Evolutionary conservation across 2,888 invertebrate genomes (phyloP).

Genomic region (Aphodius sticticus): DNA sequence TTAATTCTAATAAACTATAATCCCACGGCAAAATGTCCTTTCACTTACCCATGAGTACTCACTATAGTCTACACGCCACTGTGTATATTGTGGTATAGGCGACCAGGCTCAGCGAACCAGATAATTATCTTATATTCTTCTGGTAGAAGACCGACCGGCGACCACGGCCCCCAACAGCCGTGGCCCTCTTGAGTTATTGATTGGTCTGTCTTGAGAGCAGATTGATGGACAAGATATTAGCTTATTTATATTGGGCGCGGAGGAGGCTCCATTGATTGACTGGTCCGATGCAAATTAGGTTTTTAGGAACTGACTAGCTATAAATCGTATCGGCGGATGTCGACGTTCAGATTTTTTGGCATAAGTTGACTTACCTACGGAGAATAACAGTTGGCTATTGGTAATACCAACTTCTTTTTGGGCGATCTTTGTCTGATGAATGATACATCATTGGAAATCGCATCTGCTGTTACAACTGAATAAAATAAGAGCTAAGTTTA

Average conservation of each 20-base stretch:
- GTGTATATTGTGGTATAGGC: background rate
- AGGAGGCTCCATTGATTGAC: conserved; percentile 10
- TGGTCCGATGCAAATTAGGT: conserved; percentile 4
- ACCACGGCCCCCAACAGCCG: conserved; percentile 6
- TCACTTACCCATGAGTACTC: background rate
- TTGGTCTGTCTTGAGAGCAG: conserved; percentile 20
- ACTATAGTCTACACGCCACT: background rate
- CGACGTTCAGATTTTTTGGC: background rate
- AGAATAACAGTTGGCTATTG: background rate
- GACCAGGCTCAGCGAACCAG: background rate
- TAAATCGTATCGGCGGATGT: background rate
- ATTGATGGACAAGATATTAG: conserved; percentile 20
- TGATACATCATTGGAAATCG: background rate
- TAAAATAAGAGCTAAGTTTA: background rate
- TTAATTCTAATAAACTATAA: too few relatives aligned
- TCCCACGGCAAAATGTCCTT: too few relatives aligned
- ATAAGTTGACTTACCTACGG: background rate
- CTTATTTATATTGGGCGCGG: conserved; percentile 20
- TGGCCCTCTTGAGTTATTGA: conserved; percentile 18
- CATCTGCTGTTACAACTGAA: background rate
- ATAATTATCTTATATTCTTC: conserved; percentile 20
- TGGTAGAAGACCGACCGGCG: background rate
- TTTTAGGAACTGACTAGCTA: background rate
- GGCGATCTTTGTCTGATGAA: background rate
- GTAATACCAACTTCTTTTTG: background rate